These are phyloP conservation scores for Sigmodon hispidus DNA, from an alignment of 2,113 vertebrate genomes.

Conservation along the genomic window DNA sequence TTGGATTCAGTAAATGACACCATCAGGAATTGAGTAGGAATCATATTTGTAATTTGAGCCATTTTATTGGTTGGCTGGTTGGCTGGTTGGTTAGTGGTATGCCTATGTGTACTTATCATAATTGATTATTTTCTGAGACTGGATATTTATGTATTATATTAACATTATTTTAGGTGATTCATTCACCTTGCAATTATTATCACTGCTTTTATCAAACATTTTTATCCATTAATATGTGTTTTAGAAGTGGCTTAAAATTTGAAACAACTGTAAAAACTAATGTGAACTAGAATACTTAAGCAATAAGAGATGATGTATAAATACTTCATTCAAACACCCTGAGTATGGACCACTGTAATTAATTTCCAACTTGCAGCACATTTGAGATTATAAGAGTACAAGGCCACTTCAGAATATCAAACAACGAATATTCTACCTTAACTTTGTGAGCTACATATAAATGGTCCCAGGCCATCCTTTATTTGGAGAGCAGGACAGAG, in stretches of 20 bases:
- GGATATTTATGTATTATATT: neutral
- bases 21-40: neutral
- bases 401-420: neutral
- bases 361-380: neutral
- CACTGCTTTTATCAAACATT: slow-evolving; percentile 13
- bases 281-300: neutral
- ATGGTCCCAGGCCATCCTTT: neutral
- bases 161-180: neutral
- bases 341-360: neutral
- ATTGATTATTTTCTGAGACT: slow-evolving; percentile 7
- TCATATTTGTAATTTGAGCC: neutral
- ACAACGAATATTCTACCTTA: neutral
- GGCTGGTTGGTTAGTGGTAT: neutral
- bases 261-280: slow-evolving; percentile 27
- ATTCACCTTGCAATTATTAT: neutral
- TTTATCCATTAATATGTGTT: neutral
- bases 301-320: neutral
- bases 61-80: neutral
- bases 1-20: neutral
- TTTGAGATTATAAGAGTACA: neutral
- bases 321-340: neutral
- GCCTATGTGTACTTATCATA: neutral
- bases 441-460: neutral
- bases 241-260: neutral
- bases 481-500: neutral